Evolutionary conservation across 2,113 vertebrate genomes (phyloP).

Genomic region (Phrynocephalus versicolor): DNA sequence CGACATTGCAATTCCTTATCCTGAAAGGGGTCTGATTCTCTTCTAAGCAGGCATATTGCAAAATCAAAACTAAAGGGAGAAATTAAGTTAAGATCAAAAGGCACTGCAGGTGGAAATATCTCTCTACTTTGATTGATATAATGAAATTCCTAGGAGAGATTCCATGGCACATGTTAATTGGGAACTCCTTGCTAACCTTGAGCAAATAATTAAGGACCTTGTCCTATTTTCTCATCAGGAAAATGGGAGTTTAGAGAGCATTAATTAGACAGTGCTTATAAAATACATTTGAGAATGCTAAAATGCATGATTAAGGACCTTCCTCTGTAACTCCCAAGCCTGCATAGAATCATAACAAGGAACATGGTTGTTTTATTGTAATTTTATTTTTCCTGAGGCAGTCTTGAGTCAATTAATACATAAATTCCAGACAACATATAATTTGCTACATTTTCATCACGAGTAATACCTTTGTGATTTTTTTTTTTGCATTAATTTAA

Average conservation of each 20-base stretch:
- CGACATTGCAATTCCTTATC: not conserved
- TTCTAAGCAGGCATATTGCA: not conserved
- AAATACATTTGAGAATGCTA: conserved; percentile 6
- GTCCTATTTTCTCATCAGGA: conserved; percentile 9
- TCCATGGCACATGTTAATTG: not conserved
- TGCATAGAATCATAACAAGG: conserved; percentile 5
- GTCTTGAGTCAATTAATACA: conserved; percentile 18
- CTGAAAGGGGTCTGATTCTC: not conserved
- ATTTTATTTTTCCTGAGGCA: conserved; percentile 7
- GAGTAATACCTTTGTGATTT: not conserved
- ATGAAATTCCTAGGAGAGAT: not conserved
- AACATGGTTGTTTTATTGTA: conserved; percentile 8
- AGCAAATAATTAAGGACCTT: conserved; percentile 17
- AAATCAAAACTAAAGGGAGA: not conserved
- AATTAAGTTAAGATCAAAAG: conserved; percentile 9
- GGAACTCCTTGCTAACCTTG: conserved; percentile 18
- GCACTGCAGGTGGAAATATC: not conserved
- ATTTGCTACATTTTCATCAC: conserved; percentile 39
- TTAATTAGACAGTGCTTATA: conserved; percentile 18
- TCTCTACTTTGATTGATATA: conserved; percentile 5
- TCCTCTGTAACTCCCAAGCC: not conserved
- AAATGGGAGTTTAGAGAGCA: conserved; percentile 5
- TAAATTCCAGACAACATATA: not conserved
- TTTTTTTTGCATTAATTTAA: conserved; percentile 14
- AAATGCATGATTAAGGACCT: not conserved